These are phyloP conservation scores for Nomada hirtipes DNA, from an alignment of 2,888 invertebrate genomes.

Conservation along the genomic window DNA sequence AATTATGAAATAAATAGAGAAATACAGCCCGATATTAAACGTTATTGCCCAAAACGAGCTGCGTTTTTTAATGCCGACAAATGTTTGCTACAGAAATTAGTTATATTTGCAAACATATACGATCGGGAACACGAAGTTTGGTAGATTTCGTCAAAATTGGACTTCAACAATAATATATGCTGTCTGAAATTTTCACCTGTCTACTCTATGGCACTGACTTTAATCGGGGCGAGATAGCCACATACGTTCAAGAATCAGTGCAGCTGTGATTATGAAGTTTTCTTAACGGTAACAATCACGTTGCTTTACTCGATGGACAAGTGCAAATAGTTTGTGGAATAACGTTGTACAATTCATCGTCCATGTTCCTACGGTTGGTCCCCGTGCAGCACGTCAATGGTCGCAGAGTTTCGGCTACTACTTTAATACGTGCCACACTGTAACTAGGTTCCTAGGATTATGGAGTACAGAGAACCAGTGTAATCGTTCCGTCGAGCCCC, in stretches of 20 bases:
- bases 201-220: constrained; percentile 17
- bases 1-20: constrained; percentile 38
- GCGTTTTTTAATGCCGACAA: no score
- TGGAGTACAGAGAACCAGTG: constrained; percentile 83
- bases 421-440: constrained; percentile 82
- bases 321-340: constrained; percentile 3
- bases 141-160: background rate
- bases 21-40: background rate
- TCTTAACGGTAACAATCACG: background rate
- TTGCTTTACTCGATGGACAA: no score
- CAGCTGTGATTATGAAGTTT: background rate
- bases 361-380: background rate
- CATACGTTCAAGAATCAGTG: no score
- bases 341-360: background rate
- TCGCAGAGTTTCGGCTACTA: constrained; percentile 54
- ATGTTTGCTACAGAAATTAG: background rate
- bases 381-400: background rate
- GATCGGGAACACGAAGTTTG: background rate
- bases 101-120: background rate
- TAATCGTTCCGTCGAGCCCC: constrained; percentile 79
- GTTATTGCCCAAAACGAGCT: constrained; percentile 7
- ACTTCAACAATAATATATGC: background rate
- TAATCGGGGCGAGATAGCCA: no score
- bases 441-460: constrained; percentile 82
- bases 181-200: background rate